Conservation (phyloP, 2,113 vertebrate species). For the Azemiops feae region DNA sequence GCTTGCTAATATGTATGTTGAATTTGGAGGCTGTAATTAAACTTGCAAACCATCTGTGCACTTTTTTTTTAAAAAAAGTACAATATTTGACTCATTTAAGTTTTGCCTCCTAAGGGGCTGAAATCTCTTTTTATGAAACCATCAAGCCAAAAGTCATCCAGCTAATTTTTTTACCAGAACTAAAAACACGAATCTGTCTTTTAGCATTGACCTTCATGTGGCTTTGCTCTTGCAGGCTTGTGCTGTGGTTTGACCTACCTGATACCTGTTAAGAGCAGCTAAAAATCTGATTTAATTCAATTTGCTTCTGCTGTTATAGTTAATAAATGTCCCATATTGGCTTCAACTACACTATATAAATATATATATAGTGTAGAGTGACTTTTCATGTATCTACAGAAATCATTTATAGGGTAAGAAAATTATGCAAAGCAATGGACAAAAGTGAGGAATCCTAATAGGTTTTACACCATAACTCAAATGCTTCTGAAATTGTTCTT, state of each 20-base stretch:
- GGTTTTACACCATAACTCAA: not conserved
- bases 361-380: not conserved
- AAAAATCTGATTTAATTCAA: not conserved
- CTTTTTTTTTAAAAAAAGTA: constrained; percentile 38
- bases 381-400: not conserved
- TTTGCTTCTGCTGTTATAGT: not conserved
- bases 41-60: constrained; percentile 68
- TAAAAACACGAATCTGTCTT: constrained; percentile 27
- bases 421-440: not conserved
- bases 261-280: not conserved
- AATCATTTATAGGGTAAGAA: not conserved
- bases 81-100: constrained; percentile 49
- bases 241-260: not conserved
- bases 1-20: constrained; percentile 40
- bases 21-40: constrained; percentile 62
- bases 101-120: constrained; percentile 50
- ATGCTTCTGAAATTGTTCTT: not conserved
- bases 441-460: not conserved
- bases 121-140: constrained; percentile 33
- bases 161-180: constrained; percentile 31
- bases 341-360: not conserved
- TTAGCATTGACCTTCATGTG: constrained; percentile 38
- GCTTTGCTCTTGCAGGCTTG: constrained; percentile 35
- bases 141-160: constrained; percentile 39
- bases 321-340: not conserved